A percentile compares a stretch with the other conserved stretches of the same genome.
Conservation (phyloP, 2,797 vertebrate genomes). For the Siniperca scherzeri region DNA sequence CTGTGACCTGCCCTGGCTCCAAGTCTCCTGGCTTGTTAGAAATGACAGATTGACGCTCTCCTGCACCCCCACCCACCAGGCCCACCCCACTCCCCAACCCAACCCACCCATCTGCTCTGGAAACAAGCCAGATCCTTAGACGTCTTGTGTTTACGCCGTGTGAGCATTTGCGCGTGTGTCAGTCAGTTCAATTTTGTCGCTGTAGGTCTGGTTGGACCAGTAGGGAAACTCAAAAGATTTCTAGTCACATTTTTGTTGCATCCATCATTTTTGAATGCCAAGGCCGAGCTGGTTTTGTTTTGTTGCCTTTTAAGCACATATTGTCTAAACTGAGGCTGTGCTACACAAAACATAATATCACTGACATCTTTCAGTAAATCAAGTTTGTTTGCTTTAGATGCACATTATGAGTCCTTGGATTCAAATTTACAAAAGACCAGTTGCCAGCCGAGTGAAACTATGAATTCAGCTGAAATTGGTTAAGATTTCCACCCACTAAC, state of each 20-base stretch:
- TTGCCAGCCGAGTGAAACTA: slow-evolving; percentile 20
- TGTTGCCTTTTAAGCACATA: slow-evolving; percentile 44
- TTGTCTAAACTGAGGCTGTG: slow-evolving; percentile 25
- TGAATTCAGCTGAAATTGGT: slow-evolving; percentile 38
- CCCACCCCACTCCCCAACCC: slow-evolving; percentile 58
- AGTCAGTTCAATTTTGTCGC: slow-evolving; percentile 51
- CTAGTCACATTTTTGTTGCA: slow-evolving; percentile 38
- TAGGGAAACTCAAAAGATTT: slow-evolving; percentile 40
- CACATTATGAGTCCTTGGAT: slow-evolving; percentile 42
- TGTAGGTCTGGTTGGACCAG: slow-evolving; percentile 43
- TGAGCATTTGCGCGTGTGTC: slow-evolving; percentile 45
- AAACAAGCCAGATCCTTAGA: slow-evolving; percentile 75
- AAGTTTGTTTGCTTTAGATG: slow-evolving; percentile 42
- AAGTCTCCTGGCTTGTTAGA: slow-evolving; percentile 87
- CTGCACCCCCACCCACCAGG: slow-evolving; percentile 66
- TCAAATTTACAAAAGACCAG: slow-evolving; percentile 36
- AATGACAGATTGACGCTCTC: slow-evolving; percentile 85
- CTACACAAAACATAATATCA: slow-evolving; percentile 14
- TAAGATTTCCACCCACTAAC: slow-evolving; percentile 19
- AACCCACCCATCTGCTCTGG: slow-evolving; percentile 84
- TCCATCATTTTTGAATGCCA: slow-evolving; percentile 43
- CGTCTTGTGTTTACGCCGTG: slow-evolving; percentile 59
- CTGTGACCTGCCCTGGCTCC: slow-evolving; percentile 82
- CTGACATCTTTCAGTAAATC: slow-evolving; percentile 19
- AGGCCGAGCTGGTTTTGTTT: slow-evolving; percentile 43